phyloP scores from a whole-genome alignment of 1,140 invertebrate species.

The Lerema accius region DNA sequence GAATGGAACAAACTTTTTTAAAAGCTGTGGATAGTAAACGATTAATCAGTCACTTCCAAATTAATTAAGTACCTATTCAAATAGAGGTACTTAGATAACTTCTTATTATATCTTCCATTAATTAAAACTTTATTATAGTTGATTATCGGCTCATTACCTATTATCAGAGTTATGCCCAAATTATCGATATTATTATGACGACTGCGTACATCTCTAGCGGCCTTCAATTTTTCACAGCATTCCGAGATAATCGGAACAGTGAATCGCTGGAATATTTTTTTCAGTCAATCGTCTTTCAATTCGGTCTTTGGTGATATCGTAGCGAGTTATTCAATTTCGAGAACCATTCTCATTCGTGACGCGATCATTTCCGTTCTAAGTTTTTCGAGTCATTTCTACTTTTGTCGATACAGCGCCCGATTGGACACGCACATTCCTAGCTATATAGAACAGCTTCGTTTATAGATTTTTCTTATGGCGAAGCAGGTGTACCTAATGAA shows the following conservation, averaged over 20 bases:
- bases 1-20: too few species aligned
- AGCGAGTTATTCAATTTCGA: constrained; percentile 77
- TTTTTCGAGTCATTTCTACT: constrained; percentile 52
- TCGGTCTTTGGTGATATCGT: constrained; percentile 69
- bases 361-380: constrained; percentile 67
- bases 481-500: constrained; percentile 13
- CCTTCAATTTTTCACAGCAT: constrained; percentile 51
- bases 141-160: too few species aligned
- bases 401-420: constrained; percentile 59
- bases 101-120: too few species aligned
- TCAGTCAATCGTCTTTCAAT: constrained; percentile 72
- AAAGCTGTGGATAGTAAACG: too few species aligned
- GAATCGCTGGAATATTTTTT: constrained; percentile 68
- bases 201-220: constrained; percentile 39
- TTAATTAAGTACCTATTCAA: too few species aligned
- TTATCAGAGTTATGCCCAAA: too few species aligned
- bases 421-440: constrained; percentile 71
- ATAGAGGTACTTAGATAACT: too few species aligned
- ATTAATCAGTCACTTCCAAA: too few species aligned
- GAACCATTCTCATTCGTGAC: constrained; percentile 63
- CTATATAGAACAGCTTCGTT: constrained; percentile 40
- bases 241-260: constrained; percentile 51
- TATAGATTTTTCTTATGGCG: constrained; percentile 43
- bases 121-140: too few species aligned
- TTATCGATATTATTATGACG: too few species aligned